phyloP scores from a whole-genome alignment of 2,888 invertebrate genomes.

The Schizotus pectinicornis region DNA sequence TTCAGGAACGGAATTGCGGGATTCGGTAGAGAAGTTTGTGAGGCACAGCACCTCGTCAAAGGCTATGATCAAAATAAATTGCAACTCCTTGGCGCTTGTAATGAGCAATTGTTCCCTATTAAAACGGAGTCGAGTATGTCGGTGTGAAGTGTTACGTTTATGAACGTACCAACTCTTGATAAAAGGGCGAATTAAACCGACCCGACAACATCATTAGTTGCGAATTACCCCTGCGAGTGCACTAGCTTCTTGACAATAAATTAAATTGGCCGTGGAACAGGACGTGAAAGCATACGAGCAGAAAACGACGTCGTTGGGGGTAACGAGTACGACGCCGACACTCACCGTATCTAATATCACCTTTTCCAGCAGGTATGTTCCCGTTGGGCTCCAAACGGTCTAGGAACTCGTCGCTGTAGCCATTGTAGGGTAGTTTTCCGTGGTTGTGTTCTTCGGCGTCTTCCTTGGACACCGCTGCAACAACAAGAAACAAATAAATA shows the following conservation, averaged over 20 bases:
- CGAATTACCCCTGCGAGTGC: constrained; percentile 15
- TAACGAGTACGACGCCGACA: constrained; percentile 24
- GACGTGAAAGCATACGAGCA: not conserved
- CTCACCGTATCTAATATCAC: constrained; percentile 74
- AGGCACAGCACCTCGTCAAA: no score
- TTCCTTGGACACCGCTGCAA: constrained; percentile 91
- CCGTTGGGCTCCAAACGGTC: constrained; percentile 93
- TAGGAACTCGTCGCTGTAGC: constrained; percentile 92
- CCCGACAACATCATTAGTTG: constrained; percentile 15
- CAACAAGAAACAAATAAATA: constrained; percentile 47
- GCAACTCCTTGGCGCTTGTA: no score
- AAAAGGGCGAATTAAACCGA: constrained; percentile 9
- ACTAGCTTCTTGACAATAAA: constrained; percentile 6
- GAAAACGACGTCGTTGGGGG: constrained; percentile 18
- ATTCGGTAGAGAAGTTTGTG: no score
- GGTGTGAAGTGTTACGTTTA: not conserved
- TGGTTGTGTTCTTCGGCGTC: constrained; percentile 72
- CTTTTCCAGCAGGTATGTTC: constrained; percentile 88
- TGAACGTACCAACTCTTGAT: constrained; percentile 1
- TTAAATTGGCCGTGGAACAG: constrained; percentile 20
- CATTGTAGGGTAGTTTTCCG: constrained; percentile 87
- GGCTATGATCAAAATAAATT: no score
- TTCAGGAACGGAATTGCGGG: no score
- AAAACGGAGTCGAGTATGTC: no score
- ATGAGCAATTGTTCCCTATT: no score